Percentiles rank a stretch among this genome's conserved stretches.
Evolutionary conservation across 2,113 vertebrate species (phyloP).

Genomic region (Craseonycteris thonglongyai): DNA sequence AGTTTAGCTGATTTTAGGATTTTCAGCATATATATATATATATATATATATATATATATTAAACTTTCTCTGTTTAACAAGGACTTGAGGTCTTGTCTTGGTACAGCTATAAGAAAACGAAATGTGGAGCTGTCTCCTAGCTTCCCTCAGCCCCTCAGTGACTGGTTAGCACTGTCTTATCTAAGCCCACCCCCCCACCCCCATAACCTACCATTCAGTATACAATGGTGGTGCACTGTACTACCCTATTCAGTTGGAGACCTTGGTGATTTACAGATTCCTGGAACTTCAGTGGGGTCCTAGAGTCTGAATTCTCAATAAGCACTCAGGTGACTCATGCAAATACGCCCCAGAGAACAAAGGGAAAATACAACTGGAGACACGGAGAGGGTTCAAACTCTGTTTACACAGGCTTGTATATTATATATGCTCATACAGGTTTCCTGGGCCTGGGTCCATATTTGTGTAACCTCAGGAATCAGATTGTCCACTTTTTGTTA

Average conservation of each 20-base stretch:
- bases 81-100: not conserved
- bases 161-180: not conserved
- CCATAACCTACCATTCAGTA: too few species aligned
- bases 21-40: not conserved
- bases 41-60: not conserved
- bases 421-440: not conserved
- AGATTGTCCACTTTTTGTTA: not conserved
- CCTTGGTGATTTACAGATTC: not conserved
- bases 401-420: not conserved
- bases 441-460: not conserved
- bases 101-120: not conserved
- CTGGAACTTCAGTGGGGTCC: too few species aligned
- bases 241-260: not conserved
- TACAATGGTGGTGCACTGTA: not conserved
- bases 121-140: not conserved
- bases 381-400: not conserved
- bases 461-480: not conserved
- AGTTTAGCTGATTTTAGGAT: not conserved
- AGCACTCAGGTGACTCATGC: not conserved
- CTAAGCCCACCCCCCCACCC: too few species aligned
- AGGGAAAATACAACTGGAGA: not conserved
- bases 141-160: not conserved
- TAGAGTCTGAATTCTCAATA: not conserved
- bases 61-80: not conserved
- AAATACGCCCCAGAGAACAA: not conserved